Evolutionary conservation across 92 coral and sea anemone genomes (phyloP).

Genomic region (Micromussa lordhowensis): DNA sequence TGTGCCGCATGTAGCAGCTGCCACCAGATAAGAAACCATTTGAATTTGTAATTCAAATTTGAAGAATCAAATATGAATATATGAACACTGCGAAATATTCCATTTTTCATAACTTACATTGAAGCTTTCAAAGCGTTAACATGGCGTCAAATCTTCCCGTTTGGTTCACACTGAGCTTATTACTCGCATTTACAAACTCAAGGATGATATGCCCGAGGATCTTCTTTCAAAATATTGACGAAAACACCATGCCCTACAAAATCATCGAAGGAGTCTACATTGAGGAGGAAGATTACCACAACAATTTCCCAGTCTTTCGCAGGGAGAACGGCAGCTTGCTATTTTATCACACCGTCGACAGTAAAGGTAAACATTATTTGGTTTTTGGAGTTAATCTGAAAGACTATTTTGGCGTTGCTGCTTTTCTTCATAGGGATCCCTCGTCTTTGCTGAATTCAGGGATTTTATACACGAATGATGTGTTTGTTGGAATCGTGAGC

Average conservation of each 20-base stretch:
- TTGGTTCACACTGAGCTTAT: not conserved
- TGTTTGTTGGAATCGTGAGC: constrained; percentile 62
- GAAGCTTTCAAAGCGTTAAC: not conserved
- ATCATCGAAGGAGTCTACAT: constrained; percentile 73
- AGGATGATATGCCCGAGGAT: constrained; percentile 70
- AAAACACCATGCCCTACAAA: constrained; percentile 67
- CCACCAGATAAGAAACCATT: too few species aligned
- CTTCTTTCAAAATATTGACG: constrained; percentile 72
- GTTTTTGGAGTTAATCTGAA: constrained; percentile 45
- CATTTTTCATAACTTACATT: too few species aligned
- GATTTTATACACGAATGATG: constrained; percentile 46
- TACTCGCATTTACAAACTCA: constrained; percentile 10
- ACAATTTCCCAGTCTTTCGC: constrained; percentile 74
- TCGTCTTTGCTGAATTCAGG: constrained; percentile 63
- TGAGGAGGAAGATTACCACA: constrained; percentile 54
- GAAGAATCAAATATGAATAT: not conserved
- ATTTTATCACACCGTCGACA: constrained; percentile 25
- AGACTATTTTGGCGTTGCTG: constrained; percentile 62
- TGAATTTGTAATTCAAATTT: too few species aligned
- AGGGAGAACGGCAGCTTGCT: constrained; percentile 57
- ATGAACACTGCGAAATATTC: too few species aligned
- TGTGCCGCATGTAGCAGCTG: too few species aligned
- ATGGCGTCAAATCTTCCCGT: not conserved
- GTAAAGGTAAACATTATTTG: constrained; percentile 18
- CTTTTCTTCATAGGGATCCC: constrained; percentile 35